Evolutionary conservation across 2,113 vertebrate genomes (phyloP), one percentile per base, ranked within the genome.

Genomic region (Apus apus): DNA sequence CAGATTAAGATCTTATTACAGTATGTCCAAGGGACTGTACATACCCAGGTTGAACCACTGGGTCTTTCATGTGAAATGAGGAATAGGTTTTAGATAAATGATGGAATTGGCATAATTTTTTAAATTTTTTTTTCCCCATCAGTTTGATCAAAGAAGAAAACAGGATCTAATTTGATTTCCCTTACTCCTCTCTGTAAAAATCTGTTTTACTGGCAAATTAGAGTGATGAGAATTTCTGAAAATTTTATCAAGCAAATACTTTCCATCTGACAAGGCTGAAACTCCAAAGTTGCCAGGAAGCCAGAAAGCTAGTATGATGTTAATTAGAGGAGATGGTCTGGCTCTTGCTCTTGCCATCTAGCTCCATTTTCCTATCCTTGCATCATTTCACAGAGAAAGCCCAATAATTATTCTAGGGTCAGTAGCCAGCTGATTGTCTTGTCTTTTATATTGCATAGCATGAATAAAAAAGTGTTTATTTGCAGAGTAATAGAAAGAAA

Each of bases 321-420:
- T 93, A 92, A 95, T 97, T 90, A 96, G 87, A 84, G 60, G 80
- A 87, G 91, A 94, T 92, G 58, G 70, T 91, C 67, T 92, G 80
- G 75, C 88, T 81, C 50, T 70, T 30, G 36, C 26, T 91, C 84
- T 95, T 89, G 78, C 75, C 54, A 22, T 53, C 61, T 61, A 81
- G 29, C 74, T 68, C 46, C 26, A 13, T 83, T 92, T 89, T 91
- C 90, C 75, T 78, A 5, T 38, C 61, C 27, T 72, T 87, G 43
- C 23, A 48, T 83, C 13, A 57, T 78, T 45, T 86, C 70, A 43
- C 74, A 82, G 76, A 82, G 13, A 20, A 88, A 79, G 22, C 17
- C 61, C 36, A 36, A 40, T 32, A 32, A 40, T 15, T 82, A 13
- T 66, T 74, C 85, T 56, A 66, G 50, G 2, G 57, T 27, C 22